These are phyloP conservation scores for Cryptoblepharus egeriae DNA, from an alignment of 2,797 vertebrate species.

Conservation along the genomic window DNA sequence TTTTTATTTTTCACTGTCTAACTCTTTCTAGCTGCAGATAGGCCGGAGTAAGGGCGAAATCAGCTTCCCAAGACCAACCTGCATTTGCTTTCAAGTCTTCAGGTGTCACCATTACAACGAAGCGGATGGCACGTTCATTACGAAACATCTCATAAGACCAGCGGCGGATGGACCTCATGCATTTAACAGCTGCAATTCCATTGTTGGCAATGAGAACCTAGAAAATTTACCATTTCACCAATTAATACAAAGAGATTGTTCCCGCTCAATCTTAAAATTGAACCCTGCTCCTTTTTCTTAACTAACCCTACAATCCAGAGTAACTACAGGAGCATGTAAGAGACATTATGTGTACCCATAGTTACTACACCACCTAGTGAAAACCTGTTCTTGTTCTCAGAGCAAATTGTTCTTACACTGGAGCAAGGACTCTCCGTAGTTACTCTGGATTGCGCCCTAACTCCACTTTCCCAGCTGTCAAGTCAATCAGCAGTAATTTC, in stretches of 20 bases:
- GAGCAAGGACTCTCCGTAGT: too few relatives aligned
- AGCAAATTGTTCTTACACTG: too few relatives aligned
- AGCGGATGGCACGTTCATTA: slow-evolving; percentile 95
- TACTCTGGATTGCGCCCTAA: too few relatives aligned
- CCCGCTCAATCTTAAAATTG: neutral
- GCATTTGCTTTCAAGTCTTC: slow-evolving; percentile 93
- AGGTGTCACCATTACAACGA: slow-evolving; percentile 97
- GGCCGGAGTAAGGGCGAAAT: neutral
- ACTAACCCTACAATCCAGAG: neutral
- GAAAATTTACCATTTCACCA: neutral
- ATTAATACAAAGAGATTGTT: too few relatives aligned
- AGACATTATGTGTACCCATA: too few relatives aligned
- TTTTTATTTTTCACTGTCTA: neutral
- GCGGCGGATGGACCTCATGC: slow-evolving; percentile 96
- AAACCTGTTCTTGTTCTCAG: too few relatives aligned
- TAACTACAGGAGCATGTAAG: too few relatives aligned
- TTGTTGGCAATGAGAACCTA: slow-evolving; percentile 98
- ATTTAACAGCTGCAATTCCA: slow-evolving; percentile 96
- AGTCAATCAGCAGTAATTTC: neutral
- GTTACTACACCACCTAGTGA: too few relatives aligned
- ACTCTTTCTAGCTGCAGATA: neutral
- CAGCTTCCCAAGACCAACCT: slow-evolving; percentile 65
- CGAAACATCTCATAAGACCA: slow-evolving; percentile 99
- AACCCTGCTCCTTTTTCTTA: neutral
- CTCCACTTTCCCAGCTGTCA: neutral